Base-by-base conservation (phyloP, 1,140 invertebrate species). In the Zeugodacus cucurbitae region DNA sequence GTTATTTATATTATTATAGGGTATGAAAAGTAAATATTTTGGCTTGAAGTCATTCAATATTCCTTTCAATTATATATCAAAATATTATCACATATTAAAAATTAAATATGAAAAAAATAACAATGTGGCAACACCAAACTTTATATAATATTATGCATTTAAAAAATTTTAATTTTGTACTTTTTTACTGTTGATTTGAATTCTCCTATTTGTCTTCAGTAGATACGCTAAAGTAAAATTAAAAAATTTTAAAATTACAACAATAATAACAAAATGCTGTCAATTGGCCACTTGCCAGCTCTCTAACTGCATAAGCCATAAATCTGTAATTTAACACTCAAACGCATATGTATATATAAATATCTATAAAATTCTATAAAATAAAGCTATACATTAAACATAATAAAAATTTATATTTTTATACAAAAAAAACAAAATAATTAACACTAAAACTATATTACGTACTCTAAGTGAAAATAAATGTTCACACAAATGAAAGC, bases 371-470 rank as follows among this genome's bases (percentile, higher is more conserved):
- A 82, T 14, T 8, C 20, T 74, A 74, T 74, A 34, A 70, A 70
- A 34, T 34, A 32, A 32, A 22, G 17, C 32, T 34, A 70, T 17
- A 70, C 32, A 37, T 37, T 20, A 70, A 44, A 74, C 3, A 74
- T 41, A 74, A 74, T 74, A 74, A 74, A 74, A 41, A 74, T 74
- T 74, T 74, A 74, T 74, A 74, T 74, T 74, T 74, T 74, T 74
- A 74, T 74, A 74, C 67, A 74, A 74, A 41, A 41, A 17, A 74
- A 37, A 29, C 14, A 29, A 34, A 32, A 67, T 37, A 74, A 37
- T 29, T 74, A 74, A 74, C 14, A 11, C n/a, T 32, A 67, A 11
- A 67, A 11, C 14, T 29, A 41, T 41, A 37, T 37, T 74, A 41
- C 67, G 17, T 74, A 41, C 8, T 20, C 22, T 22, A 74, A 41